phyloP scores from a whole-genome alignment of 1,140 invertebrate species.

The Macrobrachium nipponense region DNA sequence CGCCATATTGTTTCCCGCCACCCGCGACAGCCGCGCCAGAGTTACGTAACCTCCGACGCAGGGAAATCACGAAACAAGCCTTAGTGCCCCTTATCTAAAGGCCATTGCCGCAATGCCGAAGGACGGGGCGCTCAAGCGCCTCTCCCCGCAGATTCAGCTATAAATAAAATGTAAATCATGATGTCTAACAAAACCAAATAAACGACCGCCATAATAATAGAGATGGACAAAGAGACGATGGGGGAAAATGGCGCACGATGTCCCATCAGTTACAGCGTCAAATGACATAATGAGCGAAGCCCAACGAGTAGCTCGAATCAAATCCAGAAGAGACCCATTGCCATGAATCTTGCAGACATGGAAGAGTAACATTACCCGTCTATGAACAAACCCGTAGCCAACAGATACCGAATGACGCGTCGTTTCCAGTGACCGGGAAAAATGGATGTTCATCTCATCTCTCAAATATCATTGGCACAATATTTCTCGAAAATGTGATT shows the following conservation, averaged over 20 bases:
- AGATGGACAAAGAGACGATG: constrained; percentile 35
- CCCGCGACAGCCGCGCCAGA: constrained; percentile 31
- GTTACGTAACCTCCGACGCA: neutral
- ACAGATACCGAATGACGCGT: too few species aligned
- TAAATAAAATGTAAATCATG: constrained; percentile 62
- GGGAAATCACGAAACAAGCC: neutral
- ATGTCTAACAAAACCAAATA: constrained; percentile 62
- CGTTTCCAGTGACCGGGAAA: too few species aligned
- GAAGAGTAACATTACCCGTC: too few species aligned
- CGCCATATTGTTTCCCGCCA: constrained; percentile 58
- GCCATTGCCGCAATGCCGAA: neutral
- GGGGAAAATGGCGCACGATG: constrained; percentile 39
- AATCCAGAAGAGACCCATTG: neutral
- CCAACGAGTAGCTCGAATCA: neutral
- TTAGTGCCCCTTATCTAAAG: neutral
- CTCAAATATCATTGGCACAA: too few species aligned
- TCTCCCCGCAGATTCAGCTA: constrained; percentile 35
- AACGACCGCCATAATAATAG: constrained; percentile 62
- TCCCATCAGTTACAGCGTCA: constrained; percentile 7
- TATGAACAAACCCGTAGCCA: too few species aligned
- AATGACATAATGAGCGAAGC: constrained; percentile 13
- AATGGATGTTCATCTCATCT: too few species aligned
- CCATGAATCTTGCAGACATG: too few species aligned
- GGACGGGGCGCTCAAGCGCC: neutral
- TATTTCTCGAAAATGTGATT: too few species aligned